These are phyloP conservation scores for Ryuthela nishihirai DNA, from an alignment of 2,888 invertebrate species.

Conservation along the genomic window DNA sequence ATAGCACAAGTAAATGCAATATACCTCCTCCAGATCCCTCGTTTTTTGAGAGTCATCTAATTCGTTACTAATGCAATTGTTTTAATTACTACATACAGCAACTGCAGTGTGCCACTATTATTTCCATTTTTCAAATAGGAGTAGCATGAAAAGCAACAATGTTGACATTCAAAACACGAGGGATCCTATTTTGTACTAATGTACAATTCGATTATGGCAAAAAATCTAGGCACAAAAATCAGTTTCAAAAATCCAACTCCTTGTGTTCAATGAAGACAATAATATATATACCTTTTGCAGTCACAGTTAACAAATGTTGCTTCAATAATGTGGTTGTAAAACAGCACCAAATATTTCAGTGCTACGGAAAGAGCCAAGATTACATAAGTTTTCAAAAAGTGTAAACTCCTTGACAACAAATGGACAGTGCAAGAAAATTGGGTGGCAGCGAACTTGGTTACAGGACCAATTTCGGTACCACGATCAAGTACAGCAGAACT, in stretches of 20 bases:
- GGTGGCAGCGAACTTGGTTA: conserved; percentile 25
- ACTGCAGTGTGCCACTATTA: too few relatives aligned
- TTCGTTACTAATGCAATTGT: too few relatives aligned
- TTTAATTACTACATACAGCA: too few relatives aligned
- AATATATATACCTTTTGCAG: conserved; percentile 33
- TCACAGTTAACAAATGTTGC: conserved; percentile 36
- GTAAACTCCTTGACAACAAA: conserved; percentile 36
- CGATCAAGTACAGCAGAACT: conserved; percentile 28
- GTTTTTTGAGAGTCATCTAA: conserved; percentile 28
- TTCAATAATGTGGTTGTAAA: conserved; percentile 38
- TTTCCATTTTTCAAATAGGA: too few relatives aligned
- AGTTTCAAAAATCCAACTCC: conserved; percentile 37
- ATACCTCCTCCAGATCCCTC: conserved; percentile 36
- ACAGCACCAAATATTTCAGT: conserved; percentile 38
- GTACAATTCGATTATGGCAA: conserved; percentile 35
- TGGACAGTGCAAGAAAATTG: conserved; percentile 38
- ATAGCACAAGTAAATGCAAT: conserved; percentile 42
- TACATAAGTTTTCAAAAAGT: conserved; percentile 38
- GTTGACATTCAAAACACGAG: conserved; percentile 22
- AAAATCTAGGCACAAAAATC: conserved; percentile 40
- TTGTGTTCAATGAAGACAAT: conserved; percentile 37
- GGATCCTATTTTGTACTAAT: conserved; percentile 38
- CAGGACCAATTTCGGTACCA: conserved; percentile 24
- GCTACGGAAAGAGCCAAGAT: conserved; percentile 37
- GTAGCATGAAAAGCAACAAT: conserved; percentile 29